phyloP scores from a whole-genome alignment of 1,140 invertebrate genomes.

The Zaprionus gabonicus region DNA sequence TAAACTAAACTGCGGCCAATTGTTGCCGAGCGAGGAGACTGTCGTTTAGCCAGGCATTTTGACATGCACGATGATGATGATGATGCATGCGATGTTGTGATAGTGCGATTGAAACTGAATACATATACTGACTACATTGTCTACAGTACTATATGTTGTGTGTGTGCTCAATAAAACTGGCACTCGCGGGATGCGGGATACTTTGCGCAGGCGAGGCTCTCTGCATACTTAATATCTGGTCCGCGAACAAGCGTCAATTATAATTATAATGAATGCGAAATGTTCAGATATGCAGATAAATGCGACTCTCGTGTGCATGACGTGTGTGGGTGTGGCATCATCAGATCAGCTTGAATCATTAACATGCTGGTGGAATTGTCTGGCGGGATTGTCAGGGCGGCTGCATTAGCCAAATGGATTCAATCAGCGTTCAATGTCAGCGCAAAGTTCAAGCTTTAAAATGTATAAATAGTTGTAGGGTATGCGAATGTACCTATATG shows the following conservation, averaged over 20 bases:
- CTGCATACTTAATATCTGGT: constrained; percentile 9
- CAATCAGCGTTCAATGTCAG: constrained; percentile 53
- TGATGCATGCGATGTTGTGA: constrained; percentile 31
- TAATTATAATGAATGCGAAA: constrained; percentile 71
- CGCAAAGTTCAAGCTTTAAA: constrained; percentile 35
- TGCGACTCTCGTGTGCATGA: constrained; percentile 23
- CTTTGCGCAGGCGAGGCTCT: constrained; percentile 1
- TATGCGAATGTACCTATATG: not conserved
- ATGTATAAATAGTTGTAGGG: not conserved
- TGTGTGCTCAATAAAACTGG: not conserved
- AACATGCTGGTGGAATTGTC: constrained; percentile 15
- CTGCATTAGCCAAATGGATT: constrained; percentile 32
- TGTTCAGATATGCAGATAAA: constrained; percentile 45
- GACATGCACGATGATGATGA: constrained; percentile 35
- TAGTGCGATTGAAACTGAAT: constrained; percentile 31
- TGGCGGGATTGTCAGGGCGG: not conserved
- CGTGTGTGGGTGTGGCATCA: constrained; percentile 30
- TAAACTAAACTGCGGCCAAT: constrained; percentile 61
- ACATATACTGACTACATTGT: not conserved
- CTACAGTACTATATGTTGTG: not conserved
- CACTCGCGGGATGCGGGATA: constrained; percentile 7
- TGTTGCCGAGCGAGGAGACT: constrained; percentile 34
- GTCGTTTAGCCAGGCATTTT: constrained; percentile 46
- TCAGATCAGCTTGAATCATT: constrained; percentile 11
- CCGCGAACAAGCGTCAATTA: constrained; percentile 55